A percentile compares a stretch with the other conserved stretches of the same genome.
Conservation (phyloP, 1,140 invertebrate species). For the Zaprionus taronus region DNA sequence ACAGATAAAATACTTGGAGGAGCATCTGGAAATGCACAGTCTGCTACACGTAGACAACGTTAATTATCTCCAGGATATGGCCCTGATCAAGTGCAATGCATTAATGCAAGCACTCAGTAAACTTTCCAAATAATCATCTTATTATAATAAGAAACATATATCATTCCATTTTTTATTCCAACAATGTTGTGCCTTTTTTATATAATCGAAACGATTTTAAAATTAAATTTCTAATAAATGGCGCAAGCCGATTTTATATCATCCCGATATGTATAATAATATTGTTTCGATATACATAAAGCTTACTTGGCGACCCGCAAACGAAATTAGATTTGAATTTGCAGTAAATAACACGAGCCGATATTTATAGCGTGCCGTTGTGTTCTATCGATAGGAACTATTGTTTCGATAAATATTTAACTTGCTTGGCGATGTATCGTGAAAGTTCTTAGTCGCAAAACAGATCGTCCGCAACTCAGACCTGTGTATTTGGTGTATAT, state of each 20-base stretch:
- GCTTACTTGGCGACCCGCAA: neutral
- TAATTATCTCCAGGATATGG: slow-evolving; percentile 47
- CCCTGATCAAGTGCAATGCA: slow-evolving; percentile 32
- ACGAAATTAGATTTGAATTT: neutral
- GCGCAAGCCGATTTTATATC: neutral
- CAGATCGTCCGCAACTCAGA: slow-evolving; percentile 39
- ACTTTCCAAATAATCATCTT: neutral
- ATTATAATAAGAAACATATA: neutral
- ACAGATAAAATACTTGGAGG: slow-evolving; percentile 48
- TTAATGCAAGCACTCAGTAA: slow-evolving; percentile 26
- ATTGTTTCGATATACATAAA: neutral
- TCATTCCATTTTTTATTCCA: neutral
- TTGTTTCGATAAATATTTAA: slow-evolving; percentile 7
- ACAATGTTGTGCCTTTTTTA: slow-evolving; percentile 2
- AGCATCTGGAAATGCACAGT: slow-evolving; percentile 31
- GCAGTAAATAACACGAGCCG: neutral
- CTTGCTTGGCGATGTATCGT: neutral
- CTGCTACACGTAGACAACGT: slow-evolving; percentile 49
- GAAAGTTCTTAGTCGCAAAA: slow-evolving; percentile 49
- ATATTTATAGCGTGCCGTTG: neutral
- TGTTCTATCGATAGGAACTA: slow-evolving; percentile 21
- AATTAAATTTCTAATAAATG: neutral
- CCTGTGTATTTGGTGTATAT: slow-evolving; percentile 42
- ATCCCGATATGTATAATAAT: neutral
- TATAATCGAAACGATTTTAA: neutral